Conservation (phyloP, 2,888 invertebrate species). For the Drosophila multiciliata region DNA sequence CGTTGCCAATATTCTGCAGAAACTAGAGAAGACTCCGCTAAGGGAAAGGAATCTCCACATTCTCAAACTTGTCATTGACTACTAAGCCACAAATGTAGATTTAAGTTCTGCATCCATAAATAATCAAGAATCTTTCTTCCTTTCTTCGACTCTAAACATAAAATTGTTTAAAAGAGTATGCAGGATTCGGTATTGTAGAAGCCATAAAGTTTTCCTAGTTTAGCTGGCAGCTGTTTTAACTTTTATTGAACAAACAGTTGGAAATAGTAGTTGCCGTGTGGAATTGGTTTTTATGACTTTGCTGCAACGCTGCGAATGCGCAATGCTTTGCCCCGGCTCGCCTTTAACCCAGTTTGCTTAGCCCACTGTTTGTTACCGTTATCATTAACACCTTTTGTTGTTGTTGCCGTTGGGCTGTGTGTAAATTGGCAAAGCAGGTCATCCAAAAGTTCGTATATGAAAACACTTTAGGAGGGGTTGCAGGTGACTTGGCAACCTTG, state of each 20-base stretch:
- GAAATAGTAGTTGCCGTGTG: conserved; percentile 38
- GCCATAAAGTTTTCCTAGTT: not conserved
- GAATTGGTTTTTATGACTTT: conserved; percentile 46
- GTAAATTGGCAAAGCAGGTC: conserved; percentile 34
- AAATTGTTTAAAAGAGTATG: conserved; percentile 34
- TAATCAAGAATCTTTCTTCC: not conserved
- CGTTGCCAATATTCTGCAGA: not conserved
- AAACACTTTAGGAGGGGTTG: not conserved
- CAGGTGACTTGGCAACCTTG: conserved; percentile 30
- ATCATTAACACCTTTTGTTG: conserved; percentile 55
- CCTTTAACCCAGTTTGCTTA: conserved; percentile 64
- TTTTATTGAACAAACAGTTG: conserved; percentile 76
- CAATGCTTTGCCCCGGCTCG: conserved; percentile 42
- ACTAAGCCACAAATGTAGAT: not conserved
- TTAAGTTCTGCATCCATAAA: not conserved
- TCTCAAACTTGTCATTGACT: too few species aligned
- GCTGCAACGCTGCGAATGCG: conserved; percentile 75
- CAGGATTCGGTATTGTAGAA: conserved; percentile 10
- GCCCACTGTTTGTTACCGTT: conserved; percentile 19
- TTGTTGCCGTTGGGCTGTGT: conserved; percentile 8
- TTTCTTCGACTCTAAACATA: not conserved
- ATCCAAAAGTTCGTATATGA: not conserved
- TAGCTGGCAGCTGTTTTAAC: conserved; percentile 27
- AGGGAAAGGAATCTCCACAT: not conserved
- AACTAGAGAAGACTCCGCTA: not conserved